Base-by-base conservation (phyloP, 1,140 invertebrate species). In the Episyrphus balteatus region DNA sequence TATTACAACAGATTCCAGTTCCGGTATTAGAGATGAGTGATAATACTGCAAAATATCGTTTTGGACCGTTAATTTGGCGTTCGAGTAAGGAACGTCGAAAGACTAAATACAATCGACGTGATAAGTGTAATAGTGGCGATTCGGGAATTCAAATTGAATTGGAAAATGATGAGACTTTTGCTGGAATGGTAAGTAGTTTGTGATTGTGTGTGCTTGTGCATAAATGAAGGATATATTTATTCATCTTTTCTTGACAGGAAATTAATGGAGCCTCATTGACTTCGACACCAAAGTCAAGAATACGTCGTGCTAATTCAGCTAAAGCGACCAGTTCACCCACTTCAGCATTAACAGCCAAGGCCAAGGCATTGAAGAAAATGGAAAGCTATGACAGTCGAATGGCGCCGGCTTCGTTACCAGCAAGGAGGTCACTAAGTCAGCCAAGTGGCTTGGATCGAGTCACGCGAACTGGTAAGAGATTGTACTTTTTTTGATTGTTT, bases 51-150 rank as follows among this genome's bases (percentile, higher is more conserved):
- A 62, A 55, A 48, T 66, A 66, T 53, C 56, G 81, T 49, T 82
- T 84, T 57, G 82, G 81, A 2, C 79, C 80, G 30, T 70, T 83
- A 14, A 77, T 82, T 34, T 84, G 82, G 80, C 74, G 82, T 36
- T 76, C 77, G 7, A 84, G 80, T 51, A 83, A 83, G 59, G 81
- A 84, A 56, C 70, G 79, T 33, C 81, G 81, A 54, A 80, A 81
- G 56, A 81, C 76, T 37, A 83, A 83, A 62, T 79, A 79, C 19
- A 77, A 79, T 30, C 71, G 82, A 44, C 79, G 74, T 54, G 77
- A 80, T 44, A 85, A 85, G 63, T 85, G 83, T 61, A 83, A 83
- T 64, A 83, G 80, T 54, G 82, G 81, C 11, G 83, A 86, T 61
- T 83, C 80, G 42, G 83, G 83, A 30, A 84, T 84, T 57, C 80